Conservation (phyloP, 2,888 invertebrate species). For the Drosophila koepferae region DNA sequence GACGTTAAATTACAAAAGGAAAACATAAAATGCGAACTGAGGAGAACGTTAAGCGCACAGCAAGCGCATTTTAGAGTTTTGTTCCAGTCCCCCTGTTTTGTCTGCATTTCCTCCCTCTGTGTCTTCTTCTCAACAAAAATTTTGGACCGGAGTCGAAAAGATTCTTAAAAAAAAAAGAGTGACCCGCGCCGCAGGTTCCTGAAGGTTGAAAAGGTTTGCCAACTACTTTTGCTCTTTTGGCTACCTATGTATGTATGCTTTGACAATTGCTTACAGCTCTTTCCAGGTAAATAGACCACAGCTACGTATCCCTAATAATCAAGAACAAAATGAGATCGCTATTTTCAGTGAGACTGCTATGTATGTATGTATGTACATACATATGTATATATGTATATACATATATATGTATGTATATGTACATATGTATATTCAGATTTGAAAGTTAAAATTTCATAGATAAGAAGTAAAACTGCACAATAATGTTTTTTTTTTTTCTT, state of each 20-base stretch:
- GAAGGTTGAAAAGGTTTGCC: slow-evolving; percentile 11
- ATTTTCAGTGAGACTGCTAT: too few relatives aligned
- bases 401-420: not conserved
- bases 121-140: not conserved
- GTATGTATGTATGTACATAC: not conserved
- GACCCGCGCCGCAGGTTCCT: slow-evolving; percentile 35
- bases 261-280: slow-evolving; percentile 39
- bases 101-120: slow-evolving; percentile 19
- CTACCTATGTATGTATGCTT: slow-evolving; percentile 6
- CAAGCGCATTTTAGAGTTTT: slow-evolving; percentile 43
- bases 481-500: too few relatives aligned
- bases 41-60: slow-evolving; percentile 38
- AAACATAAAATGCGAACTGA: slow-evolving; percentile 57
- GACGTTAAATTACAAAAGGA: slow-evolving; percentile 77
- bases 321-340: too few relatives aligned
- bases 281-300: not conserved
- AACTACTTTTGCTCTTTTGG: not conserved
- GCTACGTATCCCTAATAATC: not conserved
- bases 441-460: too few relatives aligned
- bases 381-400: not conserved
- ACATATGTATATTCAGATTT: not conserved
- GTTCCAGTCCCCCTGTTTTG: slow-evolving; percentile 54
- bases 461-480: too few relatives aligned
- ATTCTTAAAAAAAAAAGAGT: not conserved
- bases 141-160: not conserved